Percentiles rank a stretch among this genome's conserved stretches.
These are phyloP conservation scores for fruit fly (Drosophila melanogaster) DNA, from an alignment of 1,140 invertebrate genomes.

Conservation along the genomic window Release_6_plus_ISO1_MT NT_037436.4:6299501-6300000, in stretches of 20 bases:
- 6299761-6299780: conserved; percentile 65
- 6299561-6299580: conserved; percentile 10
- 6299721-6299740: conserved; percentile 8
- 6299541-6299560: background rate
- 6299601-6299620: conserved; percentile 55
- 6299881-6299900: conserved; percentile 66
- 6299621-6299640: conserved; percentile 81
- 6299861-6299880: conserved; percentile 79
- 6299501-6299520: background rate
- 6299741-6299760: conserved; percentile 14
- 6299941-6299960: background rate
- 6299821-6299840: conserved; percentile 19
- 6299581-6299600: conserved; percentile 29
- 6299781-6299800: conserved; percentile 81
- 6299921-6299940: conserved; percentile 2
- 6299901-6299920: conserved; percentile 14
- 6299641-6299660: conserved; percentile 48
- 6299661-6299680: conserved; percentile 31
- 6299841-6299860: conserved; percentile 60
- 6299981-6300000: conserved; percentile 54
- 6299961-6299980: conserved; percentile 20
- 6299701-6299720: conserved; percentile 48
- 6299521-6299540: background rate
- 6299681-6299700: conserved; percentile 47
- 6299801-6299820: conserved; percentile 80